phyloP scores from a whole-genome alignment of 2,888 invertebrate genomes.

The Oligia fasciuncula region DNA sequence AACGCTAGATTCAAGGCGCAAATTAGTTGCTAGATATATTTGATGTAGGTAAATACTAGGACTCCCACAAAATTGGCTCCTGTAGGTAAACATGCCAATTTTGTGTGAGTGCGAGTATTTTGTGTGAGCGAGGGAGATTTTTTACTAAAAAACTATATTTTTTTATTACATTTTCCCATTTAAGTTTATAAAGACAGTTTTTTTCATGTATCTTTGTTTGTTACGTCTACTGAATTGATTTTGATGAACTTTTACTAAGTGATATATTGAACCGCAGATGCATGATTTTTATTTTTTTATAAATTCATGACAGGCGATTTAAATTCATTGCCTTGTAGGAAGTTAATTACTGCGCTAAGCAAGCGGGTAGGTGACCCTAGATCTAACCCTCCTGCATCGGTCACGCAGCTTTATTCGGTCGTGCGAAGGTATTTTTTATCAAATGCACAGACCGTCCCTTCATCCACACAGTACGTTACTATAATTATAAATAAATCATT shows the following conservation, averaged over 20 bases:
- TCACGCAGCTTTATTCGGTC: slow-evolving; percentile 3
- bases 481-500: slow-evolving; percentile 12
- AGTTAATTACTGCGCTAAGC: neutral
- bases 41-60: slow-evolving; percentile 17
- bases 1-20: slow-evolving; percentile 34
- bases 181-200: neutral
- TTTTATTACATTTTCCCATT: neutral
- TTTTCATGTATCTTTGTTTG: neutral
- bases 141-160: neutral
- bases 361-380: neutral
- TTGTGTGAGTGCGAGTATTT: neutral
- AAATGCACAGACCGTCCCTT: neutral
- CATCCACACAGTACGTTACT: neutral
- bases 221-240: neutral
- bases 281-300: neutral
- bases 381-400: neutral
- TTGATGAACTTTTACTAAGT: neutral
- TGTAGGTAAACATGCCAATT: neutral
- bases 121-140: neutral
- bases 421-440: neutral
- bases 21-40: slow-evolving; percentile 19
- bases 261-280: neutral
- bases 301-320: neutral
- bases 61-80: slow-evolving; percentile 15
- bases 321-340: neutral